Conservation (phyloP, 2,797 vertebrate species). For the Cryptoblepharus egeriae region DNA sequence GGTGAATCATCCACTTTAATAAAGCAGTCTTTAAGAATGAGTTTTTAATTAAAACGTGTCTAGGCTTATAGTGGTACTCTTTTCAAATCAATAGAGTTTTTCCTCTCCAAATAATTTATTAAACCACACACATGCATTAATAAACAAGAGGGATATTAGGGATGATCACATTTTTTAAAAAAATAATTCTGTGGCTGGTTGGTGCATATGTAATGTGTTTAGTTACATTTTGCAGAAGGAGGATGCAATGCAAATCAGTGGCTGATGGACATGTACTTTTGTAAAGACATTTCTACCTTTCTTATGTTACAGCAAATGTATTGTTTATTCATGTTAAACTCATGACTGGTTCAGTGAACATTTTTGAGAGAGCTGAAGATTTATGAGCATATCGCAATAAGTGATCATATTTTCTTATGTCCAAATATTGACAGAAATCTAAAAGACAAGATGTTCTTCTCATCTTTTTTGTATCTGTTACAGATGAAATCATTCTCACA, state of each 20-base stretch:
- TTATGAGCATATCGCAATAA: not conserved
- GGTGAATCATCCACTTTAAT: not conserved
- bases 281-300: not conserved
- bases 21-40: not conserved
- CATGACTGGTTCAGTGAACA: not conserved
- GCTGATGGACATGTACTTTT: not conserved
- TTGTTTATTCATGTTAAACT: not conserved
- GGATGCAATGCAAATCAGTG: not conserved
- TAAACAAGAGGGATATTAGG: not conserved
- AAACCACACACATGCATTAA: not conserved
- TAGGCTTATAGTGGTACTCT: not conserved
- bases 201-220: not conserved
- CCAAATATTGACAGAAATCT: constrained; percentile 10
- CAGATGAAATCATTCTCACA: not conserved
- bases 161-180: not conserved
- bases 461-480: not conserved
- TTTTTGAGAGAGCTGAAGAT: not conserved
- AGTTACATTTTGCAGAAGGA: not conserved
- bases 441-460: not conserved
- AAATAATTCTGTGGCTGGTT: not conserved
- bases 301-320: not conserved
- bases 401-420: not conserved
- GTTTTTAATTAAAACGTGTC: not conserved
- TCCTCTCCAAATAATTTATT: not conserved
- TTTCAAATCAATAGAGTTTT: not conserved